Evolutionary conservation across 2,113 vertebrate genomes (phyloP), one percentile per base, ranked within the genome.

Genomic region (Clarias macrocephalus): DNA sequence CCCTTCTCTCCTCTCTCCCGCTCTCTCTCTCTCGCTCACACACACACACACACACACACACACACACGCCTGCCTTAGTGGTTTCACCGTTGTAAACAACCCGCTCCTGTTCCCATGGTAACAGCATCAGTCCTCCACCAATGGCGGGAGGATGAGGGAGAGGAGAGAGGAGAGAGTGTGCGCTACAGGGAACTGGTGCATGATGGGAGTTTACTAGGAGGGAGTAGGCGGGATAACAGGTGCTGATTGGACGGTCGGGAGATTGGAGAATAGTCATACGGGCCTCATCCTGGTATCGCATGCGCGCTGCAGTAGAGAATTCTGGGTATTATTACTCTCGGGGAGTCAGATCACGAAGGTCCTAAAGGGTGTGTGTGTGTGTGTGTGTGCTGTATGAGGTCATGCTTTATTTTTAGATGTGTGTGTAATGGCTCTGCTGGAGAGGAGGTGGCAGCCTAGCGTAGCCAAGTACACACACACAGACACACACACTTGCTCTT

Each of bases 361-460:
- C 54, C 30, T n/a, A 37, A 19, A 72, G 54, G 7, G 54, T 79
- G 56, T 73, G 63, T 65, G 92, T 93, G 92, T 90, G 92, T 91
- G 93, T 83, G 90, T 90, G 90, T 91, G 91, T 83, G 68, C 70
- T 21, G 85, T 59, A 88, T 95, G 95, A 95, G 94, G 93, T 95
- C 94, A 95, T 95, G 90, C 91, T 94, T 94, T 95, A 95, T 95
- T 95, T 95, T 95, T 93, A 95, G 95, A 93, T 91, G 91, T 92
- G 92, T 90, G 94, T 93, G 94, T 95, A 94, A 94, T 90, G 87
- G 92, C 92, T 93, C 91, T 93, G 93, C 93, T 94, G 94, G 92
- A 91, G 84, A 65, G 84, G 66, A 72, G 56, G 66, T 65, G 75
- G 88, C 80, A 83, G 84, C 19, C 76, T 85, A 63, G 66, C 1